Conservation (phyloP, 2,888 invertebrate genomes). For the Linnaemya tessellans region DNA sequence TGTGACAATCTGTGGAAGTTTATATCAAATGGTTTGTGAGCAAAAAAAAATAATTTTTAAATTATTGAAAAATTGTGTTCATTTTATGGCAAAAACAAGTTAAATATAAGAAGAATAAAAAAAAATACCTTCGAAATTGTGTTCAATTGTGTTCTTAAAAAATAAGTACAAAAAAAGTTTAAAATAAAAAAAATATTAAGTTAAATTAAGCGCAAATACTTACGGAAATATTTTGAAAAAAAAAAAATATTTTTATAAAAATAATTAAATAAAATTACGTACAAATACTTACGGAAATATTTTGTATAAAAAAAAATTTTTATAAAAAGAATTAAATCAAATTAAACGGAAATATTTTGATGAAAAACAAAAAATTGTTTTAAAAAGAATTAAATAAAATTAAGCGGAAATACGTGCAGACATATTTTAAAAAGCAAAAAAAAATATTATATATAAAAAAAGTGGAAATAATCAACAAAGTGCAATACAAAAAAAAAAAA, state of each 20-base stretch:
- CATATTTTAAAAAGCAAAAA: background rate
- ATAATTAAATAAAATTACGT: no score
- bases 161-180: background rate
- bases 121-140: slow-evolving; percentile 1
- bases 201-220: no score
- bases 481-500: slow-evolving; percentile 5
- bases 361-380: background rate
- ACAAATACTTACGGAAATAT: no score
- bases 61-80: slow-evolving; percentile 37
- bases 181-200: slow-evolving; percentile 2
- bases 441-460: background rate
- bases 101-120: background rate
- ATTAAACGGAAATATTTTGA: no score
- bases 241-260: no score
- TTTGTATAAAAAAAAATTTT: no score
- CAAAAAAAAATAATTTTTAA: background rate
- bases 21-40: background rate
- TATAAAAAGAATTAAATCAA: no score
- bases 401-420: background rate
- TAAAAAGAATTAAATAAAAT: background rate
- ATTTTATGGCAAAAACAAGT: background rate
- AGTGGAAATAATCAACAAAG: background rate
- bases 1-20: background rate
- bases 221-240: no score
- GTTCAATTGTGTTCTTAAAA: slow-evolving; percentile 36